Evolutionary conservation across 1,140 invertebrate species (phyloP), one percentile per base, ranked within the genome.

Genomic region (Rhizoglyphus robini): DNA sequence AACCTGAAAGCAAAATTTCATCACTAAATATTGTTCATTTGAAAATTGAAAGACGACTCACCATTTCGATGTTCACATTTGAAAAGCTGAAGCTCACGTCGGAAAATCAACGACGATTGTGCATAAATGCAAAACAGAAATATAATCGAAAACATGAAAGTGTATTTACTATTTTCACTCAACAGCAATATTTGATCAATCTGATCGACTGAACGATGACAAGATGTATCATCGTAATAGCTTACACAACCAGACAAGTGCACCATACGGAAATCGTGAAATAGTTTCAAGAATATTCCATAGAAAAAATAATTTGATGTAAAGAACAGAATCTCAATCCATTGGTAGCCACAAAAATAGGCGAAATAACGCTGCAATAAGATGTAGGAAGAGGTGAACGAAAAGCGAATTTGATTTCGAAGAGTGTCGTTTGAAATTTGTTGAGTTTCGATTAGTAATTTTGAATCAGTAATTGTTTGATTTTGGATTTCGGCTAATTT

Each of bases 31-130:
- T 13, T 13, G 46, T 31, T n/a, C 31, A 46, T 11, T 34, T 3
- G 13, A 60, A 27, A 20, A 27, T 51, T n/a, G n/a, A 15, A 18
- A 5, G 47, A 49, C n/a, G n/a, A n/a, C n/a, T 49, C 30, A 64
- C 63, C 63, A 64, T 64, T 64, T 20, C 63, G 38, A 31, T 64
- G 47, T 64, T 64, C 63, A 64, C 41, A 34, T 2, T 36, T 25
- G 51, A 64, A 64, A 18, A 23, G 23, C 2, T 20, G 25, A 25
- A 48, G 13, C 25, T 64, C 63, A 13, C 15, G 11, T 18, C n/a
- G 18, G 29, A 64, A 57, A 32, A 18, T 64, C 23, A 64, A 48
- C 1, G 47, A 32, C 31, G 63, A 29, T 27, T 48, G 38, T 13
- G 51, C 3, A 2, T 51, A 15, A 4, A 48, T n/a, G 18, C 48